Evolutionary conservation across 2,113 vertebrate species (phyloP).

Genomic region (Penelope pileata): DNA sequence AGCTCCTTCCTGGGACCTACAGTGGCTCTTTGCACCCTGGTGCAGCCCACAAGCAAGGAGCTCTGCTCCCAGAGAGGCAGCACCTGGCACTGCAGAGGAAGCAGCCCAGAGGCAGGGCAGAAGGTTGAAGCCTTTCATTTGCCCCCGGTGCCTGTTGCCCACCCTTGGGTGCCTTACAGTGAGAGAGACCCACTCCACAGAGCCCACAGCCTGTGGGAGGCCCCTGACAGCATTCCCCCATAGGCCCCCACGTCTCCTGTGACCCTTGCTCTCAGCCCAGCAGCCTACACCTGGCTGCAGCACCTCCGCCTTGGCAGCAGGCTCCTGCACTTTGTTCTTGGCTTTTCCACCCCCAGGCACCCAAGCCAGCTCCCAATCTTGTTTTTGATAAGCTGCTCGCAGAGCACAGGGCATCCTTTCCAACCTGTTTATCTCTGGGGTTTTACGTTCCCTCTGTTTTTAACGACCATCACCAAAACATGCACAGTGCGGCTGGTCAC

Average conservation of each 20-base stretch:
- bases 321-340: background rate
- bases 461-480: background rate
- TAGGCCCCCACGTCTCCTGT: accelerated
- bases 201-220: background rate
- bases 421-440: background rate
- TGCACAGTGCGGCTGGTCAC: background rate
- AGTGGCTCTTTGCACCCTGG: background rate
- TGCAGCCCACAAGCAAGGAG: background rate
- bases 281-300: background rate
- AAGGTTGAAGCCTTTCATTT: background rate
- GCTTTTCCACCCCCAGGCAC: background rate
- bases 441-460: background rate
- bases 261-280: background rate
- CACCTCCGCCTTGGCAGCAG: background rate
- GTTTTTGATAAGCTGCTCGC: background rate
- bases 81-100: background rate
- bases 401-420: background rate
- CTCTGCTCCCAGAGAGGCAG: background rate
- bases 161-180: background rate
- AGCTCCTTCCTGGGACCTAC: background rate
- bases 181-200: background rate
- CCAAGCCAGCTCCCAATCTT: background rate
- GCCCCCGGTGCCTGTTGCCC: background rate
- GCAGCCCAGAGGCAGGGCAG: background rate
- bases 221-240: background rate